Evolutionary conservation across 2,797 vertebrate species (phyloP).

Genomic region (Aldrovandia affinis): DNA sequence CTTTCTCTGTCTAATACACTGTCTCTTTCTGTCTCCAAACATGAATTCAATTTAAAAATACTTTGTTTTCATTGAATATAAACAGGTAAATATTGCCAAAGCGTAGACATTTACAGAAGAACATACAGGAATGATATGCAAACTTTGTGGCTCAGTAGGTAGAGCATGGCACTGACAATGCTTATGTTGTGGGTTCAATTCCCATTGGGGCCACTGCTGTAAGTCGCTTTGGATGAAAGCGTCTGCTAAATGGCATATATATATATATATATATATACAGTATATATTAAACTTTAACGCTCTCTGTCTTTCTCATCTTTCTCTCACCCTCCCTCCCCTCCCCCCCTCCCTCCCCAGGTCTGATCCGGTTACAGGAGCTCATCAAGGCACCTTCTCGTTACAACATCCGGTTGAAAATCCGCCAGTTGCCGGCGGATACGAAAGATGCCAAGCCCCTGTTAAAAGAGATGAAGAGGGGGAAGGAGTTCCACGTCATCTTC

Average conservation of each 20-base stretch:
- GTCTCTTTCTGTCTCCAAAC: slow-evolving; percentile 2
- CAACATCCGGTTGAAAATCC: slow-evolving; percentile 95
- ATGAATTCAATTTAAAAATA: not conserved
- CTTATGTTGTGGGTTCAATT: no score
- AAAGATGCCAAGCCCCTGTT: slow-evolving; percentile 95
- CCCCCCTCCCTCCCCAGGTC: slow-evolving; percentile 69
- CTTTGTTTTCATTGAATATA: not conserved
- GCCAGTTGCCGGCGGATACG: slow-evolving; percentile 89
- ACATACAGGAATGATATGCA: not conserved
- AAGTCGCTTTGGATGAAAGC: no score
- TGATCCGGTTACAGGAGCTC: slow-evolving; percentile 96
- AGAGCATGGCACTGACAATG: no score
- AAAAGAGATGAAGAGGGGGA: slow-evolving; percentile 97
- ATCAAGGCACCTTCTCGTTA: slow-evolving; percentile 98
- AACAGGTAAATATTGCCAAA: not conserved
- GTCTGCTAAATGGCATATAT: no score
- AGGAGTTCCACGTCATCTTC: slow-evolving; percentile 97
- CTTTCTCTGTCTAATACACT: slow-evolving; percentile 65
- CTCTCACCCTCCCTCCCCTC: slow-evolving; percentile 39
- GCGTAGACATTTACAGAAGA: not conserved
- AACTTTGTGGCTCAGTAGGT: no score
- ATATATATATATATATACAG: no score
- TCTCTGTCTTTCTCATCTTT: slow-evolving; percentile 39
- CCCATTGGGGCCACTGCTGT: no score
- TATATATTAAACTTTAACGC: no score